Evolutionary conservation across 2,888 invertebrate genomes (phyloP), one percentile per base, ranked within the genome.

Genomic region (Philonicus albiceps): DNA sequence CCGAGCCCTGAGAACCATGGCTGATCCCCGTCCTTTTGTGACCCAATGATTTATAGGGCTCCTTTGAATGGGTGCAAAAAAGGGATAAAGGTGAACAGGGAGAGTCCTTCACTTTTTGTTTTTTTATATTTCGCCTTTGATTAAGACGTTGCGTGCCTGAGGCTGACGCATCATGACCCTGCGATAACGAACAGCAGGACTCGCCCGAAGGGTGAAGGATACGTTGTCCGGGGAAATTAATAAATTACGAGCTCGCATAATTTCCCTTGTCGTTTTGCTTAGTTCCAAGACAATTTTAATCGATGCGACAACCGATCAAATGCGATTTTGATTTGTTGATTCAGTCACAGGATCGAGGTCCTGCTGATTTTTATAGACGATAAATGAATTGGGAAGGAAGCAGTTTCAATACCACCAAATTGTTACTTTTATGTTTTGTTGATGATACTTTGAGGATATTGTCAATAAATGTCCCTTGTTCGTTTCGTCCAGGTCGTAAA

Each of bases 61-160:
- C 73, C n/a, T 22, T 84, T 84, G 84, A 40, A 84, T 73, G 22
- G 31, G 16, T n/a, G n/a, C n/a, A 43, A 43, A 73, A 84, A 84
- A 73, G 43, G 84, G 84, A 84, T 84, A 84, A 84, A 84, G 84
- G 84, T 73, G 84, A 84, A 73, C 40, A 22, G 11, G 64, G n/a
- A 19, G 40, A 84, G 84, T 5, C 84, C 72, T 73, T 84, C 84
- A 34, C 22, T 64, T 64, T 64, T 64, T n/a, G n/a, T n/a, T n/a
- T n/a, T n/a, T n/a, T n/a, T n/a, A n/a, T n/a, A n/a, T n/a, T 64
- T 64, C 81, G 49, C 34, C 34, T 81, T 81, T 84, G 84, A 84
- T 84, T 84, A 84, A 84, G 84, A 84, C 55, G 49, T 84, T 84
- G 84, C 73, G 84, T 84, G 84, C 84, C 43, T 73, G 84, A 31